Conservation (phyloP, 2,888 invertebrate species). For the Macrosiphum euphorbiae region DNA sequence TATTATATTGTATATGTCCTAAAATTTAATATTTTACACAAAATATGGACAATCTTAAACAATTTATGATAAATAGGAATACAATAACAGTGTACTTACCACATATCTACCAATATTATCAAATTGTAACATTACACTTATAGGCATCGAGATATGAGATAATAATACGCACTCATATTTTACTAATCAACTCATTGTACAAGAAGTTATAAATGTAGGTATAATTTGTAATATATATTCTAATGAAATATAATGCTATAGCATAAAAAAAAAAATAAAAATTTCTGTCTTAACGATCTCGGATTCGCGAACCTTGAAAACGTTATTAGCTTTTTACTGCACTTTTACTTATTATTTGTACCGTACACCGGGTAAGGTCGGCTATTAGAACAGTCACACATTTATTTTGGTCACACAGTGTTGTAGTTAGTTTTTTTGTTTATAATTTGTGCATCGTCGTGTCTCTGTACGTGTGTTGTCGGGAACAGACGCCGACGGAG, state of each 20-base stretch:
- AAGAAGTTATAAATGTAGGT: not conserved
- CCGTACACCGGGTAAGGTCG: no score
- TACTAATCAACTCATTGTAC: not conserved
- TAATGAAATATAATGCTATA: not conserved
- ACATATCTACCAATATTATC: not conserved
- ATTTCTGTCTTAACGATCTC: no score
- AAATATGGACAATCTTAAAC: not conserved
- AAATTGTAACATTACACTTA: not conserved
- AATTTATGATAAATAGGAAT: not conserved
- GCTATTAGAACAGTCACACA: no score
- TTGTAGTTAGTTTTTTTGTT: no score
- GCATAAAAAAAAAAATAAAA: no score
- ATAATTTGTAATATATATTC: not conserved
- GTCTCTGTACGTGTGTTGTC: no score
- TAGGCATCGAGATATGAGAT: not conserved
- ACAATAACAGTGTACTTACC: not conserved
- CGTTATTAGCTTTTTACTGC: no score
- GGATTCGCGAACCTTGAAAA: no score
- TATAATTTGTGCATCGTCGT: no score
- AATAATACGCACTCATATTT: not conserved
- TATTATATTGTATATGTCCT: not conserved
- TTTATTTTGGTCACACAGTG: no score
- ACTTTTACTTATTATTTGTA: no score
- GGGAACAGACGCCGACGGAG: no score
- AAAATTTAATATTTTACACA: not conserved